Evolutionary conservation across 2,113 vertebrate genomes (phyloP), one percentile per base, ranked within the genome.

Genomic region (Elachura formosa): DNA sequence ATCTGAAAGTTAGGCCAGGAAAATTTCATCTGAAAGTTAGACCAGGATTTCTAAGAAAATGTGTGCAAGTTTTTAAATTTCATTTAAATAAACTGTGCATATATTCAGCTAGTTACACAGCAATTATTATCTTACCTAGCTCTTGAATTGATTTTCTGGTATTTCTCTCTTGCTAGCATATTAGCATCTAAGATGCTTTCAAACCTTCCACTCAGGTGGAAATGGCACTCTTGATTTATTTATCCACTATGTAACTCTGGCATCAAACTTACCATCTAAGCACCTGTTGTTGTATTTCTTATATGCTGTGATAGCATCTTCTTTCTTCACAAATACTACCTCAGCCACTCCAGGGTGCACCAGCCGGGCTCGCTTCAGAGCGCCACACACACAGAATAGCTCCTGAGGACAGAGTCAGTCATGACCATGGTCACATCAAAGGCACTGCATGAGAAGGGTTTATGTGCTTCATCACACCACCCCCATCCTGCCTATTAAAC

Each of bases 221-320:
- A 58, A 74, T 48, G 23, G 71, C 6, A 55, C 19, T 9, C 12
- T 48, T 48, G 54, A 56, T 56, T 58, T 84, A 64, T 41, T 72
- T 46, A 62, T 16, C 40, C 33, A 62, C 78, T 58, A 29, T 21
- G 26, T 23, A 89, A 84, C 15, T 66, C 51, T 12, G 10, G 38
- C 29, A 61, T 40, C 61, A 23, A 69, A 91, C 98, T 98, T 96
- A 99, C 99, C 99, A 2, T 99, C 99, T 97, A 99, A 97, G 94
- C 99, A 99, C 82, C 99, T 98, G 94, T 99, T 99, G 97, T 99
- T 99, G 94, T 99, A 99, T 95, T 99, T 99, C 97, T 99, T 99
- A 96, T 99, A 99, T 1, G 99, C 99, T 6, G 98, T 98, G 87
- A 99, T 98, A 11, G 99, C 99, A 22, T 99, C 99, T 21, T 99